A percentile compares a stretch with the other conserved stretches of the same genome.
Conservation (phyloP, 1,140 invertebrate species). For the Anoplophora glabripennis region DNA sequence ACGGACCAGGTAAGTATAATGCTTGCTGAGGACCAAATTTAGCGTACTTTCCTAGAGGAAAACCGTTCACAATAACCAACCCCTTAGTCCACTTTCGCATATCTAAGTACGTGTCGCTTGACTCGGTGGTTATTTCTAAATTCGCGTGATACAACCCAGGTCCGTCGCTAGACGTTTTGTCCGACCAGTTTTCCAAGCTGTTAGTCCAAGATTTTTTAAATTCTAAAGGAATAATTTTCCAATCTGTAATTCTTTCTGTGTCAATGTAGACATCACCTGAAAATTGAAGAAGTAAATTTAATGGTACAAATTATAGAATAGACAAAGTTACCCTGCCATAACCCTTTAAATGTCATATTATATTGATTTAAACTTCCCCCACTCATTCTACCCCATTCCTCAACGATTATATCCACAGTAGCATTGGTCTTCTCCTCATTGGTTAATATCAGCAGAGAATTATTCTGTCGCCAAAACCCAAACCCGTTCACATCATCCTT, state of each 20-base stretch:
- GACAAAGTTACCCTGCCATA: conserved; percentile 44
- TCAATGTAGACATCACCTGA: conserved; percentile 48
- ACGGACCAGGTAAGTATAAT: conserved; percentile 59
- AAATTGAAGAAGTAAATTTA: too few species aligned
- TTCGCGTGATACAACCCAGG: conserved; percentile 44
- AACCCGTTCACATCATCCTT: conserved; percentile 45
- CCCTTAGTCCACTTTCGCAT: conserved; percentile 56
- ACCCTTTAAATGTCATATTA: conserved; percentile 52
- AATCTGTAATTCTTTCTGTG: conserved; percentile 45
- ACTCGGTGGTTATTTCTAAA: conserved; percentile 22
- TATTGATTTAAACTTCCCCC: background rate
- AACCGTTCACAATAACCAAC: conserved; percentile 63
- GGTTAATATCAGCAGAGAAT: conserved; percentile 27
- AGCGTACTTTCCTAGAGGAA: conserved; percentile 61
- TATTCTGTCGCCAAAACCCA: conserved; percentile 50
- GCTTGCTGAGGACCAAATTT: conserved; percentile 58
- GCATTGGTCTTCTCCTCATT: background rate
- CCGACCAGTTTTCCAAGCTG: conserved; percentile 27
- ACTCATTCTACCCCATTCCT: conserved; percentile 8
- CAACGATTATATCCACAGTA: conserved; percentile 11
- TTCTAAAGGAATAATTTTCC: conserved; percentile 55
- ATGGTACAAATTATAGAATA: too few species aligned
- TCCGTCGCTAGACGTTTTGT: conserved; percentile 17
- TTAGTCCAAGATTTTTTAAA: conserved; percentile 50
- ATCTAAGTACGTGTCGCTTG: conserved; percentile 45